Base-by-base conservation (phyloP, 1,140 invertebrate species). In the Macrocentrus cingulum region DNA sequence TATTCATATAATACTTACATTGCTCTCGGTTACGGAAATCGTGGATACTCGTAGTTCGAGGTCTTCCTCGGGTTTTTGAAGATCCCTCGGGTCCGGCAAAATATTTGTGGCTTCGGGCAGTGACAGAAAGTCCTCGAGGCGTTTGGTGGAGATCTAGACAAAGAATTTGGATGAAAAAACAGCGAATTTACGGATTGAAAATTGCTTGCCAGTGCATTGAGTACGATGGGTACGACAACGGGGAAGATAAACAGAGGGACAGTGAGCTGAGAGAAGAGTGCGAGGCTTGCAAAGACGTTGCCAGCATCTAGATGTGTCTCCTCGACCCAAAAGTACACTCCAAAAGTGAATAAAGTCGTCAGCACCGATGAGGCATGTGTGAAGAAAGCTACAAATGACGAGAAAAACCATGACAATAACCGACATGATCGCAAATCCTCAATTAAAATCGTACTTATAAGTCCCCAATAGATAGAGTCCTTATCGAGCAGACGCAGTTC, bases 201-300 rank as follows among this genome's bases (percentile, higher is more conserved):
- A 48, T 36, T 34, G 49, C 52, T 87, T 72, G 91, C 88, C 74
- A 84, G 77, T 5, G 89, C 89, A 64, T 85, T 87, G 58, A 91
- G 88, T 11, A 90, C 83, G 66, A 91, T 90, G 1, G 90, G 87
- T 19, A 92, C 84, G 2, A 88, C 89, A 48, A 91, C 84, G 1
- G 91, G 90, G 61, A 91, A 86, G 45, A 92, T 90, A 60, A 90
- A 85, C 15, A 92, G 75, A 9, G 90, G 89, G 0, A 91, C 87
- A 0, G 88, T 89, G 1, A 92, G 76, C 67, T 92, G 90, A 66
- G 91, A 91, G 71, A 91, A 91, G 5, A 92, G 81, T 1, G 90
- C 89, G 46, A 92, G 68, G 11, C 87, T 87, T 16, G 89, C 84
- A 70, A 92, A 92, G 39, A 89, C 84, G 62, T 86, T 85, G 6